These are phyloP conservation scores for Rhodeus uyekii DNA, from an alignment of 2,797 vertebrate species.

Conservation along the genomic window DNA sequence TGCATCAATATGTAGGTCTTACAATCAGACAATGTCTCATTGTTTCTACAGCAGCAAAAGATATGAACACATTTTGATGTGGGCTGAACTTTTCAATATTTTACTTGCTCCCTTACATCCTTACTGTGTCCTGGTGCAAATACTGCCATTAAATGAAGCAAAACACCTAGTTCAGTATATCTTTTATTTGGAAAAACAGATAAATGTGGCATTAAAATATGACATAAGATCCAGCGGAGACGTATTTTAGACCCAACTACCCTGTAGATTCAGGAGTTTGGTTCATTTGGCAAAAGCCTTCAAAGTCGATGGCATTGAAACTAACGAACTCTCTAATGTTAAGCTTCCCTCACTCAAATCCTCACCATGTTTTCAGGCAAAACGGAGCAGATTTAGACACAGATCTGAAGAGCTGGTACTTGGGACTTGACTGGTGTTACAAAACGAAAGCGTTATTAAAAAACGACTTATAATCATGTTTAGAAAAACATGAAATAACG, in stretches of 20 bases:
- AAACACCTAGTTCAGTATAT: neutral
- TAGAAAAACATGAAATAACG: constrained; percentile 6
- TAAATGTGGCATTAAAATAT: neutral
- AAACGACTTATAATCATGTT: neutral
- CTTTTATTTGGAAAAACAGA: neutral
- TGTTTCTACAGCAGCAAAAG: no score
- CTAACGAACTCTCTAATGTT: neutral
- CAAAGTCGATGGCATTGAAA: neutral
- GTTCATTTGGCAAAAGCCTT: neutral
- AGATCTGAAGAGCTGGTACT: neutral
- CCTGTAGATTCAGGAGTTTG: neutral
- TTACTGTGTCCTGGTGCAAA: neutral
- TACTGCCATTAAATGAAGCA: neutral
- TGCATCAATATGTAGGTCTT: no score
- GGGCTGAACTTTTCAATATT: no score
- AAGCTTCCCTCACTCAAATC: neutral
- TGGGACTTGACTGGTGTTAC: constrained; percentile 10
- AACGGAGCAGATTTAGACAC: neutral
- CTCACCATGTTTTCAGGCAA: no score
- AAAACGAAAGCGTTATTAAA: neutral
- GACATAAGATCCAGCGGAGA: neutral
- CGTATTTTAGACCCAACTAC: neutral
- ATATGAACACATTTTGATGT: no score
- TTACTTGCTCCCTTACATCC: no score
- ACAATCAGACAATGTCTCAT: no score